Evolutionary conservation across 2,113 vertebrate species (phyloP).

Genomic region (Clinocottus analis): DNA sequence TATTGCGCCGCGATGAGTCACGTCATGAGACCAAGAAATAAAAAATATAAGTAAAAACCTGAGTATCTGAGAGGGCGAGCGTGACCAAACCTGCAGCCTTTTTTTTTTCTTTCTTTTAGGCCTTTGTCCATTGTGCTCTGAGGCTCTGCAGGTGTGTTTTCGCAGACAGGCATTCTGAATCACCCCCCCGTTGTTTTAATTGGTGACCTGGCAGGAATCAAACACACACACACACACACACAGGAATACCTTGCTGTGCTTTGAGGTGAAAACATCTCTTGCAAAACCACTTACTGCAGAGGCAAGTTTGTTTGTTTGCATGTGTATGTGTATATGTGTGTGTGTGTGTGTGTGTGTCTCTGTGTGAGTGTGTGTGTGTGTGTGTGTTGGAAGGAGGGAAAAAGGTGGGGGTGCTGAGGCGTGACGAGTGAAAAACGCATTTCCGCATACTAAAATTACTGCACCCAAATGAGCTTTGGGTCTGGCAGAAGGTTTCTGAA

Average conservation of each 20-base stretch:
- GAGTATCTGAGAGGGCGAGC: conserved; percentile 4
- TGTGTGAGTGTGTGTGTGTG: conserved; percentile 4
- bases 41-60: conserved; percentile 12
- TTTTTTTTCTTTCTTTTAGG: conserved; percentile 1
- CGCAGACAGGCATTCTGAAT: conserved; percentile 29
- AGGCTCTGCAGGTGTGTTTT: conserved; percentile 51
- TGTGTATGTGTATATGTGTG: too few species aligned
- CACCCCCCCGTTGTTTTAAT: conserved; percentile 39
- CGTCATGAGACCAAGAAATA: not conserved
- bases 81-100: conserved; percentile 29
- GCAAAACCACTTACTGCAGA: not conserved
- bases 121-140: conserved; percentile 71
- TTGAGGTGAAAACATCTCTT: not conserved
- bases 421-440: conserved; percentile 37
- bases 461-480: conserved; percentile 25
- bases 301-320: not conserved
- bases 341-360: not conserved
- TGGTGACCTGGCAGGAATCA: conserved; percentile 8
- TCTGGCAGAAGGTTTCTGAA: conserved; percentile 20
- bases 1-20: too few species aligned
- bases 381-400: conserved; percentile 5
- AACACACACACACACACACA: conserved; percentile 7
- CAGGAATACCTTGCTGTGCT: not conserved
- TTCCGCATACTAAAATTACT: conserved; percentile 40
- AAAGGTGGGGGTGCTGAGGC: conserved; percentile 27